A percentile compares a stretch with the other conserved stretches of the same genome.
phyloP scores from a whole-genome alignment of 2,888 invertebrate species.

The Digitonthophagus gazella region DNA sequence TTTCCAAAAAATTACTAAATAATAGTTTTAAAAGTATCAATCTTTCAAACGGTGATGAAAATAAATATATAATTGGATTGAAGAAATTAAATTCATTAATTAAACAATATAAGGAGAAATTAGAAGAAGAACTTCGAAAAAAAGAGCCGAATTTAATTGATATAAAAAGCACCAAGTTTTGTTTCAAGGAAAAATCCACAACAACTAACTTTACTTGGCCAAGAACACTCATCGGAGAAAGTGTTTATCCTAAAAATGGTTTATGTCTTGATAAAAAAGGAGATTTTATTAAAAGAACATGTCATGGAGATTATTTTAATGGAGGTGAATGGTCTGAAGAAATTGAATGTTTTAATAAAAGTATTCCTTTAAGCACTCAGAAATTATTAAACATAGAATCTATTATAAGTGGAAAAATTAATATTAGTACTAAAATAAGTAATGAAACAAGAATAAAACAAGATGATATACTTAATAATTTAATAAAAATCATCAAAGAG shows the following conservation, averaged over 20 bases:
- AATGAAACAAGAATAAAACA: too few relatives aligned
- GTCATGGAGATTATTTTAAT: neutral
- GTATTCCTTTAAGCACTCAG: neutral
- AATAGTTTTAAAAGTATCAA: neutral
- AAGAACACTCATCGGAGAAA: neutral
- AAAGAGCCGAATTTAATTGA: neutral
- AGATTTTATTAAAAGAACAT: neutral
- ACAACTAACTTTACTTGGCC: neutral
- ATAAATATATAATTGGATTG: too few relatives aligned
- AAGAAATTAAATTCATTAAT: too few relatives aligned
- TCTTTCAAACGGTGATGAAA: neutral
- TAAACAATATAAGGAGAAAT: too few relatives aligned
- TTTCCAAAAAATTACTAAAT: neutral
- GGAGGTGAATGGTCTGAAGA: neutral
- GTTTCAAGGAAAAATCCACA: neutral
- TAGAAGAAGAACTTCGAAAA: too few relatives aligned
- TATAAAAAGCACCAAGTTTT: neutral
- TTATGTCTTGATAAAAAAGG: neutral
- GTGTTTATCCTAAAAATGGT: neutral
- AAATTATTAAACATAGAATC: neutral
- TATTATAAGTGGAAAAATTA: too few relatives aligned
- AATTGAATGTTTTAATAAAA: neutral
- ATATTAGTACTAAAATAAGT: too few relatives aligned
- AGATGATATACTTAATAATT: too few relatives aligned
- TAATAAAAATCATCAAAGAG: neutral